These are phyloP conservation scores for Akabosia matsudoensis DNA, from an alignment of 1,140 invertebrate species.

Conservation along the genomic window DNA sequence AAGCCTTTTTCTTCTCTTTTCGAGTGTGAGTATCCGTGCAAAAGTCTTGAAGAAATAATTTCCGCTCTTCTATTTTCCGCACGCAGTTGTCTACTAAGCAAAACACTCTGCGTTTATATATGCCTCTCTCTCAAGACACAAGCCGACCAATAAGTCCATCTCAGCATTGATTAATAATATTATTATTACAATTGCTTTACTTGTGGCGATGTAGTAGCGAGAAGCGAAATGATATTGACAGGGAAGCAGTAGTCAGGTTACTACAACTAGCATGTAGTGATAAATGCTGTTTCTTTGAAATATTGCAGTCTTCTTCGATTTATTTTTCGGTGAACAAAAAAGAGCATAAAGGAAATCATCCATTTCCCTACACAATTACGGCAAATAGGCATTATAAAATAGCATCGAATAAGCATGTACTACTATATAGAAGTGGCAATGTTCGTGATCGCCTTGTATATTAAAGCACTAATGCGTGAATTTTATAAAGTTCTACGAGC, in stretches of 20 bases:
- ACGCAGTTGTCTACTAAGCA: neutral
- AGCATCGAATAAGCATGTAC: too few species aligned
- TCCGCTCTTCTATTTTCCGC: conserved; percentile 2
- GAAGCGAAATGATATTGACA: neutral
- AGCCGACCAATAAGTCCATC: neutral
- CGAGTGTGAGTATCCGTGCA: neutral
- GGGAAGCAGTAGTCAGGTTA: neutral
- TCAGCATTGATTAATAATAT: neutral
- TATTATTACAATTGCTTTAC: neutral
- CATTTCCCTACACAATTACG: neutral
- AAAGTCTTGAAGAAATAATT: conserved; percentile 5
- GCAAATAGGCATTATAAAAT: too few species aligned
- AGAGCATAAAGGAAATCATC: conserved; percentile 1
- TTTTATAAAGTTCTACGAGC: too few species aligned
- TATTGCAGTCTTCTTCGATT: neutral
- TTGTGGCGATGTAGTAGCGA: neutral
- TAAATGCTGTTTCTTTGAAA: conserved; percentile 5
- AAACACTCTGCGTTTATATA: neutral
- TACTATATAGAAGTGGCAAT: too few species aligned
- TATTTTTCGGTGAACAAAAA: neutral
- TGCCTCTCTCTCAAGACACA: neutral
- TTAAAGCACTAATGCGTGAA: too few species aligned
- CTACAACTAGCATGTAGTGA: neutral
- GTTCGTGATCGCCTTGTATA: too few species aligned
- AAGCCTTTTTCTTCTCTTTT: neutral